Percentiles rank a stretch among this genome's conserved stretches.
Evolutionary conservation across 2,113 vertebrate species (phyloP).

Genomic region (Cinclus mexicanus): DNA sequence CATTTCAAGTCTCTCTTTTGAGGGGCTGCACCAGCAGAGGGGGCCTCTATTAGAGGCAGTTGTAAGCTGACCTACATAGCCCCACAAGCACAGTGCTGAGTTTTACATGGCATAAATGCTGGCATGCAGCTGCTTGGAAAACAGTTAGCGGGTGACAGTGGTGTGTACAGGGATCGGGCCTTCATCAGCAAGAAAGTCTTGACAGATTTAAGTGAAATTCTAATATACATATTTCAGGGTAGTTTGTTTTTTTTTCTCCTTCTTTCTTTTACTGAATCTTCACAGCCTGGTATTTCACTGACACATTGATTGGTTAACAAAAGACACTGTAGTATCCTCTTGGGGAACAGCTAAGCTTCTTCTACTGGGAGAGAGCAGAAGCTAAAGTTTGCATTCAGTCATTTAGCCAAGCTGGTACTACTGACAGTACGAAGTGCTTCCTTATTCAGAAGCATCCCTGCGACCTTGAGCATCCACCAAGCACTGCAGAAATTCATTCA

Average conservation of each 20-base stretch:
- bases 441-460: neutral
- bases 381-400: neutral
- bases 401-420: neutral
- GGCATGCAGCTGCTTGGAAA: neutral
- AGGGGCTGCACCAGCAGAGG: neutral
- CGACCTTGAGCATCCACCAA: neutral
- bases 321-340: neutral
- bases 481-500: neutral
- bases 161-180: neutral
- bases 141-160: neutral
- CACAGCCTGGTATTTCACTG: neutral
- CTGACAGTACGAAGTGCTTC: neutral
- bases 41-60: neutral
- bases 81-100: neutral
- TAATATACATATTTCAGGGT: neutral
- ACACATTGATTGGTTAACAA: neutral
- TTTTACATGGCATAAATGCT: neutral
- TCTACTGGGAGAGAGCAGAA: neutral
- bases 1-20: neutral
- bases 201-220: neutral
- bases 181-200: neutral
- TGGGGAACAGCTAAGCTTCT: neutral
- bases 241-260: neutral
- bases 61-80: neutral
- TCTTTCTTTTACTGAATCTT: neutral